Percentiles rank a stretch among this genome's conserved stretches.
These are phyloP conservation scores for Coleophora flavipennella DNA, from an alignment of 2,888 invertebrate species.

Conservation along the genomic window DNA sequence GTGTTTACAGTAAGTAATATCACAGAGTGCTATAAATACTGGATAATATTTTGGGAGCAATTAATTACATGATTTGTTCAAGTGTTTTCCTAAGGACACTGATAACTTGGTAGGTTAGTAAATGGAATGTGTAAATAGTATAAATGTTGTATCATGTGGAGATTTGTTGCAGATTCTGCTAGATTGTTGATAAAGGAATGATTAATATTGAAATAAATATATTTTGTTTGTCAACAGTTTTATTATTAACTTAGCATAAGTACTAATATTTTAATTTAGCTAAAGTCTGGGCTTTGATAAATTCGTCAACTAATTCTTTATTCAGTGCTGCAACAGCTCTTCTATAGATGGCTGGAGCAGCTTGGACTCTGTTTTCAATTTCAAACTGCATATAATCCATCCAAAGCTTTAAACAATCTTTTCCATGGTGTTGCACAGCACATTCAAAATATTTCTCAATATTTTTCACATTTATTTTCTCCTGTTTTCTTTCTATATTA, in stretches of 20 bases:
- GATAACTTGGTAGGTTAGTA: neutral
- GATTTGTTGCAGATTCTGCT: conserved; percentile 48
- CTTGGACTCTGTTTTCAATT: conserved; percentile 73
- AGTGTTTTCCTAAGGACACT: neutral
- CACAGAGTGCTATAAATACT: too few species aligned
- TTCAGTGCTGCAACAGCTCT: conserved; percentile 75
- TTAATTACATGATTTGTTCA: too few species aligned
- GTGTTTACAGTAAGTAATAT: too few species aligned
- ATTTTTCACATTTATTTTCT: conserved; percentile 52
- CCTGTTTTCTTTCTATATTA: conserved; percentile 61
- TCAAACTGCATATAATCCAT: conserved; percentile 81
- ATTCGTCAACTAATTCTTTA: conserved; percentile 62
- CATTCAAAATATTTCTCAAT: conserved; percentile 76
- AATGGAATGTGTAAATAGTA: conserved; percentile 63
- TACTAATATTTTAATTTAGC: conserved; percentile 46
- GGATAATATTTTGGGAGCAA: too few species aligned
- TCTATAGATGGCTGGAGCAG: conserved; percentile 70
- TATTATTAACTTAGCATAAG: conserved; percentile 21
- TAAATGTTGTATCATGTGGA: conserved; percentile 60
- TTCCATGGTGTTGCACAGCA: conserved; percentile 78
- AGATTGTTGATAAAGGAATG: conserved; percentile 58
- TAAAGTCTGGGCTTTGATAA: conserved; percentile 68
- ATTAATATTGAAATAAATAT: conserved; percentile 61
- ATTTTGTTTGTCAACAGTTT: conserved; percentile 47
- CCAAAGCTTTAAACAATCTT: conserved; percentile 78